Evolutionary conservation across 2,113 vertebrate genomes (phyloP).

Genomic region (Plotosus lineatus): DNA sequence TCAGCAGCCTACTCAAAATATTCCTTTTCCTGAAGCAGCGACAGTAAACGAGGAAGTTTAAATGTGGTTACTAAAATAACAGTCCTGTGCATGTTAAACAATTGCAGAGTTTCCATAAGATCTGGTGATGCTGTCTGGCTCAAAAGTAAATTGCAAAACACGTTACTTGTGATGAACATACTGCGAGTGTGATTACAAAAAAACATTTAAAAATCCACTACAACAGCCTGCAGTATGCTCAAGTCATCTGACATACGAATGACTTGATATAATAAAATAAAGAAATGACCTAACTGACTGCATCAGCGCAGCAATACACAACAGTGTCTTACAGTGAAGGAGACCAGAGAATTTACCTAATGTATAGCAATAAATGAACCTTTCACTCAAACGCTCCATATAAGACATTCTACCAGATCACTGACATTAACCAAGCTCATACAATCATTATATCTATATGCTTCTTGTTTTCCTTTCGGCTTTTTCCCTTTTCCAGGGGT

Average conservation of each 20-base stretch:
- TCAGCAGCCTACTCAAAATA: not conserved
- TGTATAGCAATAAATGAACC: not conserved
- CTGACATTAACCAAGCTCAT: not conserved
- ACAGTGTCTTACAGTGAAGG: too few species aligned
- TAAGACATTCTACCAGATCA: not conserved
- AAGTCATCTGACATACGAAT: not conserved
- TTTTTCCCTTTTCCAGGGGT: too few species aligned
- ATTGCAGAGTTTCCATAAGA: not conserved
- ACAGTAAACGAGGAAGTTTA: not conserved
- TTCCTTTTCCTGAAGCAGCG: not conserved
- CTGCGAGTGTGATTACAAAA: not conserved
- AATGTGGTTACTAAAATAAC: constrained; percentile 5
- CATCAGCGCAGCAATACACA: too few species aligned
- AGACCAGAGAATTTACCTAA: too few species aligned
- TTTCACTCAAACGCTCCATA: not conserved
- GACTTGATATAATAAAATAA: not conserved
- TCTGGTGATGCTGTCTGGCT: not conserved
- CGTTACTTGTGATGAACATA: not conserved
- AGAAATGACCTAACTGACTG: too few species aligned
- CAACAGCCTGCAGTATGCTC: not conserved
- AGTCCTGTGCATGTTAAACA: not conserved
- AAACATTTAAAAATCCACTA: too few species aligned
- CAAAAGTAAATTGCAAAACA: not conserved
- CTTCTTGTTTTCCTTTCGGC: too few species aligned
- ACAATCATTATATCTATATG: too few species aligned